Evolutionary conservation across 2,797 vertebrate genomes (phyloP).

Genomic region (Mareca penelope): DNA sequence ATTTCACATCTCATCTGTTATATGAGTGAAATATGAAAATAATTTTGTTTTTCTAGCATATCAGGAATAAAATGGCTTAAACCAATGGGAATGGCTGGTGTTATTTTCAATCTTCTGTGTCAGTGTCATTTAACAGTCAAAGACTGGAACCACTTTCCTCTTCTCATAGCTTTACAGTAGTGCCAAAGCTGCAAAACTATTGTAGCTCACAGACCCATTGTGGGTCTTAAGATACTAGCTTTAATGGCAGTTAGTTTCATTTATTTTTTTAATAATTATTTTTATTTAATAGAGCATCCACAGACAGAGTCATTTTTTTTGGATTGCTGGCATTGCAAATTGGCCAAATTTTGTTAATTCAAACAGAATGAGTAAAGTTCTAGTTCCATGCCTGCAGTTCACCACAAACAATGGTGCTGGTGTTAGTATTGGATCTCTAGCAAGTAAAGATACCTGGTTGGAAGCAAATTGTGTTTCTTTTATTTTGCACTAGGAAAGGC

Average conservation of each 20-base stretch:
- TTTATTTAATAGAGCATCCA: neutral
- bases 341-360: neutral
- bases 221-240: neutral
- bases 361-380: neutral
- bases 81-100: neutral
- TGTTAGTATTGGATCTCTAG: neutral
- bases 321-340: neutral
- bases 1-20: constrained; percentile 67
- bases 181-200: neutral
- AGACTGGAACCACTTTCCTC: neutral
- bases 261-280: neutral
- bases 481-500: neutral
- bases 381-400: neutral
- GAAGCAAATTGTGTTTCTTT: neutral
- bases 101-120: neutral
- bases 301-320: neutral
- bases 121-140: neutral
- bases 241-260: neutral
- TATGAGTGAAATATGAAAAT: constrained; percentile 57
- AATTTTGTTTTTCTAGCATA: constrained; percentile 20
- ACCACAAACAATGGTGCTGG: fast-evolving
- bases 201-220: neutral
- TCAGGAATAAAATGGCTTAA: neutral
- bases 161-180: neutral
- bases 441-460: neutral